phyloP scores from a whole-genome alignment of 2,113 vertebrate species.

The Amblyopsis rosae region DNA sequence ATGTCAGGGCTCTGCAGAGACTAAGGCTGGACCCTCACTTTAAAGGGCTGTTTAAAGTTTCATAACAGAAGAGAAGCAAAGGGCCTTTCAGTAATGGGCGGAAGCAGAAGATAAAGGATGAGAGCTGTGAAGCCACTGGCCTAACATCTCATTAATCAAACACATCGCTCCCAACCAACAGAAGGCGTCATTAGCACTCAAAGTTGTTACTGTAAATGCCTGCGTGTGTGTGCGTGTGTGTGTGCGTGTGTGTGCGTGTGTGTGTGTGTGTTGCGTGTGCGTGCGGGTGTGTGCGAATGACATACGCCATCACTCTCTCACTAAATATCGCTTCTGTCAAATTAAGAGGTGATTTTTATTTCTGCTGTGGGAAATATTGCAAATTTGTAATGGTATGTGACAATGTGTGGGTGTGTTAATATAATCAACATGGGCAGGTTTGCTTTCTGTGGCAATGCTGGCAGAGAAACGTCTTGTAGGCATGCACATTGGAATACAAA shows the following conservation, averaged over 20 bases:
- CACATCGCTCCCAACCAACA: slow-evolving; percentile 34
- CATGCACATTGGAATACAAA: neutral
- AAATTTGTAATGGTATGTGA: neutral
- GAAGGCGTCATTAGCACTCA: slow-evolving; percentile 30
- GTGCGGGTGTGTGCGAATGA: neutral
- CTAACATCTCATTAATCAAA: slow-evolving; percentile 35
- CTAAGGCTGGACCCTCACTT: slow-evolving; percentile 40
- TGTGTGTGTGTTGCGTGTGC: neutral
- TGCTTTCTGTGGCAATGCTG: no score
- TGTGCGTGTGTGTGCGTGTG: neutral
- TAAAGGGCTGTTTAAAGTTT: slow-evolving; percentile 63
- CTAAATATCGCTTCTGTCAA: no score
- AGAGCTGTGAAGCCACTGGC: slow-evolving; percentile 22
- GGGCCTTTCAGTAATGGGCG: slow-evolving; percentile 33
- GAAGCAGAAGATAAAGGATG: slow-evolving; percentile 30
- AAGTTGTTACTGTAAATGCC: slow-evolving; percentile 2
- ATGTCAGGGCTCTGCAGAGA: slow-evolving; percentile 50
- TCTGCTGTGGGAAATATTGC: no score
- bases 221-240: neutral
- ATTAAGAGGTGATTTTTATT: no score
- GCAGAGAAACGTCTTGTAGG: no score
- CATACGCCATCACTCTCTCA: no score
- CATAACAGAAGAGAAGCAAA: slow-evolving; percentile 38
- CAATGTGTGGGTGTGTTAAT: neutral
- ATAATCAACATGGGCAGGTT: neutral